Percentiles rank a stretch among this genome's conserved stretches.
Evolutionary conservation across 2,888 invertebrate species (phyloP).

Genomic region (Drosophila anomalipes): DNA sequence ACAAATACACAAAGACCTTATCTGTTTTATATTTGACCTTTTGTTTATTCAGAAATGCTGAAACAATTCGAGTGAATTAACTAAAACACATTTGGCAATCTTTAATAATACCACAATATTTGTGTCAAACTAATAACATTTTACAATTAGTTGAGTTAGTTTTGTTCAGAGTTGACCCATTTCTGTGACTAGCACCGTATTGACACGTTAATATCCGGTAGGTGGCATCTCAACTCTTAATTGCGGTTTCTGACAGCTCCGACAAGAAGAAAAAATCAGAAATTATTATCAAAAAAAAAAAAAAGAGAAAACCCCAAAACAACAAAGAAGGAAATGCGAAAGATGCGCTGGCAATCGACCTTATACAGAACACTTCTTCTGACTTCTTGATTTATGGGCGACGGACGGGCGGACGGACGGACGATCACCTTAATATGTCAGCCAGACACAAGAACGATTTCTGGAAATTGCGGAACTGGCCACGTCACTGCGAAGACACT

Average conservation of each 20-base stretch:
- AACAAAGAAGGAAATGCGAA: conserved; percentile 20
- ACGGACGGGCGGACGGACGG: neutral
- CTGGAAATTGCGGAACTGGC: conserved; percentile 30
- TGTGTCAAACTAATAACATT: neutral
- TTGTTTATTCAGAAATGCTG: neutral
- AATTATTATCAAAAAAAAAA: conserved; percentile 2
- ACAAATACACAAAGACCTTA: neutral
- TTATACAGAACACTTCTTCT: neutral
- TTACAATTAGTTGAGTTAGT: neutral
- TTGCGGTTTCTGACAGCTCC: conserved; percentile 1
- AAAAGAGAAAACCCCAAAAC: neutral
- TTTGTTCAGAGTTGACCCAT: conserved; percentile 1
- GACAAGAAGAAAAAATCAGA: conserved; percentile 5
- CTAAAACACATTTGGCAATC: neutral
- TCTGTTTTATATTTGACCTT: neutral
- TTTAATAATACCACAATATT: no score
- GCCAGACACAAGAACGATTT: conserved; percentile 23
- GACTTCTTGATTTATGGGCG: conserved; percentile 17
- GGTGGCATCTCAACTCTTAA: conserved; percentile 15
- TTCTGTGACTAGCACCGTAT: conserved; percentile 16
- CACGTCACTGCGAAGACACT: conserved; percentile 16
- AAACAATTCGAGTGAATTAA: neutral
- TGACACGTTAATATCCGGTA: conserved; percentile 13
- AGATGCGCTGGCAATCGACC: conserved; percentile 22
- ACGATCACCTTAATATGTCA: conserved; percentile 30